Conservation (phyloP, 2,113 vertebrate species). For the Camelus dromedarius region DNA sequence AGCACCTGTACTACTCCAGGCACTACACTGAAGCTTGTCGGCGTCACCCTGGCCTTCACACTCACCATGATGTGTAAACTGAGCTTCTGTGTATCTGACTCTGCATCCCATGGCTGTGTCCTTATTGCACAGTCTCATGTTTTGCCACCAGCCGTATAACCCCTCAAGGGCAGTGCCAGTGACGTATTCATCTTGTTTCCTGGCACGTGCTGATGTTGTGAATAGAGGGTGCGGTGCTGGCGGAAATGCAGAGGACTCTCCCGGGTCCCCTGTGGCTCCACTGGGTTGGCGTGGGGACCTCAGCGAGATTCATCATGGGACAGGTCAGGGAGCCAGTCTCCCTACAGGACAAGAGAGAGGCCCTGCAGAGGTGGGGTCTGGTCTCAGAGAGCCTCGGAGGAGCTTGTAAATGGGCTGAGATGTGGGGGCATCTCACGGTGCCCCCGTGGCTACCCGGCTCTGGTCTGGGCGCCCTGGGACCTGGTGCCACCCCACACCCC, state of each 20-base stretch:
- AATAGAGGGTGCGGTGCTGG: not conserved
- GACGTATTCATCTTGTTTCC: not conserved
- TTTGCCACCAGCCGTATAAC: not conserved
- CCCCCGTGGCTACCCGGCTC: not conserved
- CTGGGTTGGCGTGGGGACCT: not conserved
- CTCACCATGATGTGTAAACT: not conserved
- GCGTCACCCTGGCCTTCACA: not conserved
- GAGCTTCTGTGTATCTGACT: not conserved
- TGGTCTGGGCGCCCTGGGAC: not conserved
- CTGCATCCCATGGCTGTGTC: not conserved
- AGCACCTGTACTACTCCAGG: not conserved
- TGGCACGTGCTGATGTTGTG: not conserved
- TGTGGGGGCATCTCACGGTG: not conserved
- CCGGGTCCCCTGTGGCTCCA: not conserved
- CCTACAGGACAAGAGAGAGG: not conserved
- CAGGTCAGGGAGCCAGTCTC: not conserved
- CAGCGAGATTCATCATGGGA: not conserved
- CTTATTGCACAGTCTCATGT: not conserved
- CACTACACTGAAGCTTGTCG: not conserved
- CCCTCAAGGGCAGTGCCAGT: not conserved
- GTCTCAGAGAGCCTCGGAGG: not conserved
- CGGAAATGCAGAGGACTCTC: not conserved
- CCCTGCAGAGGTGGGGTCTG: not conserved
- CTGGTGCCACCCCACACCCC: rapidly evolving
- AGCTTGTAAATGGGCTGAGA: not conserved